Conservation (phyloP, 2,888 invertebrate genomes). For the Phrixothrix hirtus region DNA sequence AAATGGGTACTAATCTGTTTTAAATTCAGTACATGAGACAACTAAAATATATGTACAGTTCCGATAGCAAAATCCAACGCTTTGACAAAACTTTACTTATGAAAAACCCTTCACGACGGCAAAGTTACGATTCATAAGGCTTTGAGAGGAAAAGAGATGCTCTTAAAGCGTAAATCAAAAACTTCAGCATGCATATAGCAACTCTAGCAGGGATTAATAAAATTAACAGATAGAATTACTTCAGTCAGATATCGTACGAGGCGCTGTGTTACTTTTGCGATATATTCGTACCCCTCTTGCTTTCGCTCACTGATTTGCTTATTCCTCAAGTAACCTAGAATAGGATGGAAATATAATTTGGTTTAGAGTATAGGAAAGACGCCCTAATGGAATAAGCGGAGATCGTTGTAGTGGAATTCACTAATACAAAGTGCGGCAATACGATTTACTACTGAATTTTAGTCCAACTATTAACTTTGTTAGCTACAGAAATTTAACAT, state of each 20-base stretch:
- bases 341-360: conserved; percentile 45
- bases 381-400: conserved; percentile 51
- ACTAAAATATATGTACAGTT: conserved; percentile 34
- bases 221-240: conserved; percentile 54
- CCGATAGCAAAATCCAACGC: conserved; percentile 32
- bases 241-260: conserved; percentile 43
- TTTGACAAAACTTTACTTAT: conserved; percentile 29
- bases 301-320: conserved; percentile 17
- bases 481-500: conserved; percentile 38
- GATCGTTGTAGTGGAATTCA: conserved; percentile 33
- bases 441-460: conserved; percentile 53
- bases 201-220: conserved; percentile 51
- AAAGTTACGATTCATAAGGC: background rate
- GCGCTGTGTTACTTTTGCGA: conserved; percentile 38
- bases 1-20: conserved; percentile 32
- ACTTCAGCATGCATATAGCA: conserved; percentile 29
- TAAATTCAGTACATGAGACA: conserved; percentile 33
- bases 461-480: conserved; percentile 50
- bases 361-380: conserved; percentile 52
- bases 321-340: conserved; percentile 21
- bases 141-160: conserved; percentile 21
- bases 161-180: conserved; percentile 32
- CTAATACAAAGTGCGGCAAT: conserved; percentile 40
- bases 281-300: conserved; percentile 25
- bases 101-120: conserved; percentile 19